Evolutionary conservation across 23 tunicate species (phyloP).

Genomic region (Ciona savignyi): DNA sequence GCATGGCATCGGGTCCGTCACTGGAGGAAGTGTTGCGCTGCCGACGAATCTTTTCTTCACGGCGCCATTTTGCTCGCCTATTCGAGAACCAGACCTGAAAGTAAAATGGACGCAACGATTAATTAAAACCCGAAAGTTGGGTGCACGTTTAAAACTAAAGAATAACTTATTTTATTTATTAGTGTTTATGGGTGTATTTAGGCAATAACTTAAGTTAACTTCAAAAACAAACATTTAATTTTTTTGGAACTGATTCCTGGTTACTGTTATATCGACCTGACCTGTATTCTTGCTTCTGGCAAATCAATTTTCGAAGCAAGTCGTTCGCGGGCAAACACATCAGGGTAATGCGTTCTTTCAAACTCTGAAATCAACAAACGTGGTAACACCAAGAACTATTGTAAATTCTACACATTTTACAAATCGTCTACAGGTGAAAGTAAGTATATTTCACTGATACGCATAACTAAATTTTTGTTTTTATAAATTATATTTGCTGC

Average conservation of each 20-base stretch:
- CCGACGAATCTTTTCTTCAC: constrained; percentile 81
- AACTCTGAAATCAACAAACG: constrained; percentile 82
- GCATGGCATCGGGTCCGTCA: background rate
- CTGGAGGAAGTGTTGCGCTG: constrained; percentile 24
- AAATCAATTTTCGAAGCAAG: constrained; percentile 71
- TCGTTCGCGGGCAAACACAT: constrained; percentile 94
- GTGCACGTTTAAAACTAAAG: too few species aligned
- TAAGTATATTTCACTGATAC: too few species aligned
- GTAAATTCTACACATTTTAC: too few species aligned
- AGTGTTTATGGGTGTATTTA: too few species aligned
- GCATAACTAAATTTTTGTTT: too few species aligned
- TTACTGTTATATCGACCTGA: background rate
- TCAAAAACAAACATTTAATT: background rate
- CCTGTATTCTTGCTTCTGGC: constrained; percentile 95
- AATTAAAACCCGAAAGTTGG: too few species aligned
- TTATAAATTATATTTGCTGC: background rate
- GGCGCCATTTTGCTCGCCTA: constrained; percentile 96
- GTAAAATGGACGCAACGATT: background rate
- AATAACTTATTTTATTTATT: too few species aligned
- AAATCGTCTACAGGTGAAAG: too few species aligned
- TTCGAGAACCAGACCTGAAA: constrained; percentile 98
- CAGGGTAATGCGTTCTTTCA: constrained; percentile 96
- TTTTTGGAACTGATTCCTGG: background rate
- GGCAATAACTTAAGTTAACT: too few species aligned
- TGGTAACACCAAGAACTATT: too few species aligned